Base-by-base conservation (phyloP, 2,888 invertebrate species). In the Tanytarsus gracilentus region DNA sequence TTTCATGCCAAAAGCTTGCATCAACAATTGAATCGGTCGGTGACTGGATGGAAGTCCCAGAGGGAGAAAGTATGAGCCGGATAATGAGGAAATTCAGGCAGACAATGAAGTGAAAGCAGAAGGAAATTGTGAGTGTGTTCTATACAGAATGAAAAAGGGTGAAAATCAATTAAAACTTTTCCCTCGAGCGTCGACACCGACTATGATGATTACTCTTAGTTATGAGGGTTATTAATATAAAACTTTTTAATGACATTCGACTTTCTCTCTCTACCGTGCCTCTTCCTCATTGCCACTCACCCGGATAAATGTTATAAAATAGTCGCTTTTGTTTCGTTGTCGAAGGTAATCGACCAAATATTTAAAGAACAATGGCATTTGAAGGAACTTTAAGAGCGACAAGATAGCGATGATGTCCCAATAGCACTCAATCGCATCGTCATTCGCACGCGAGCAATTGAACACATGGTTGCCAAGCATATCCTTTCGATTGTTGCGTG, bases 321-420 rank as follows among this genome's bases (percentile, higher is more conserved):
- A 40, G 14, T 25, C 21, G 5, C 9, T 30, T 7, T 6, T 48
- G n/a, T 56, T 21, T 2, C 16, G 25, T 8, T 14, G 27, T 21
- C 23, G 16, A 7, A 56, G 16, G 3, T 16, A 14, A 25, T 29
- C 21, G n/a, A 11, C n/a, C 8, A 29, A 30, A 44, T 44, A 44
- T 23, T 58, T 58, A 21, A 44, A 29, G 9, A 58, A 58, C 14
- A 30, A n/a, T 9, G 30, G 58, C n/a, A 49, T 4, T 21, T 30
- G 48, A n/a, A 44, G 4, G 26, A 48, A n/a, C 23, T 58, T 58
- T 1, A 48, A 14, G 3, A 58, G 9, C 2, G 48, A 58, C 18
- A 44, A 6, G 18, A 58, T 29, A 2, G 30, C 16, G 4, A 48
- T 6, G 6, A 58, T 21, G 29, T 58, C 44, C 58, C 58, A 58